Evolutionary conservation across 2,797 vertebrate species (phyloP), one percentile per base, ranked within the genome.

Genomic region (Pseudomugil tenellus): DNA sequence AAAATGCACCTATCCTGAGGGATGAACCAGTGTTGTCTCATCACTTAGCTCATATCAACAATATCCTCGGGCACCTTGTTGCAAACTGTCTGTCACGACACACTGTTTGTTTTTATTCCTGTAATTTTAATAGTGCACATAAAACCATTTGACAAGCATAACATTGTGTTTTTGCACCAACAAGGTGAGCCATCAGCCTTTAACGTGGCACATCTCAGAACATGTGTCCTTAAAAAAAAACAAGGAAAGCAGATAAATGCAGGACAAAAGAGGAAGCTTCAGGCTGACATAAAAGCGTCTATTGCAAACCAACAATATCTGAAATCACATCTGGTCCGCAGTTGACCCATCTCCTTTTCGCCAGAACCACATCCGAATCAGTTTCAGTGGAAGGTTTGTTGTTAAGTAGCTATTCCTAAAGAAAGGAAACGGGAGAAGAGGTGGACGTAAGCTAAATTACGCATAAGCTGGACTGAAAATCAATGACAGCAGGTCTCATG

Each of bases 121-220:
- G 37, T 37, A 58, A 16, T 58, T 37, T 49, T 1, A n/a, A n/a
- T n/a, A n/a, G n/a, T n/a, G n/a, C n/a, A n/a, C n/a, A n/a, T n/a
- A n/a, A n/a, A n/a, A n/a, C n/a, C n/a, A 23, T 51, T 51, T 62
- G 31, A 34, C 60, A 62, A 9, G 31, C 32, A 39, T n/a, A 63
- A 29, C 37, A 63, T 37, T 37, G 11, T 9, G 9, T 9, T 46
- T 52, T 52, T 63, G 19, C 51, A 4, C 16, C 61, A 34, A 52
- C 51, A 16, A 53, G 51, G 48, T 23, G 46, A 49, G 9, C 46
- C 23, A 13, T 49, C 13, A 13, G 46, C 46, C 43, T 17, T 1
- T n/a, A 46, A 49, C 4, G 8, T 43, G 41, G 6, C 46, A 49
- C 9, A 12, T 23, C 21, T 49, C 10, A 11, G 21, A n/a, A 12